phyloP scores from a whole-genome alignment of 92 coral and sea anemone genomes.

The Epizoanthus ramosus region DNA sequence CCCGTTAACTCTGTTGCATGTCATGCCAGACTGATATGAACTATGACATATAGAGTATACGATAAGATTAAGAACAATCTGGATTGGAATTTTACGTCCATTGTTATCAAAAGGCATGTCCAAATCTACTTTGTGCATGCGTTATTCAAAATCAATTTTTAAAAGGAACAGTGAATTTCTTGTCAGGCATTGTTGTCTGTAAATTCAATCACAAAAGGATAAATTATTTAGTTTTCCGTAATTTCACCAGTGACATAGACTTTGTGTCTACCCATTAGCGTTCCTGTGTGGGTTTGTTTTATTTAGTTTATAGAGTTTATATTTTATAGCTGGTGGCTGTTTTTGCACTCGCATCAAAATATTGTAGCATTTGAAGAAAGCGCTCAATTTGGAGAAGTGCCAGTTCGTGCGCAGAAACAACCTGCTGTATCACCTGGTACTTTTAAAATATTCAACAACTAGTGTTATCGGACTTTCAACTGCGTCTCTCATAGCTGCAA shows the following conservation, averaged over 20 bases:
- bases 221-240: neutral
- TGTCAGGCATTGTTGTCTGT: neutral
- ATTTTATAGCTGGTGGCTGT: slow-evolving; percentile 37
- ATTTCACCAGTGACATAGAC: neutral
- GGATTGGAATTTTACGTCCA: too few relatives aligned
- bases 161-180: neutral
- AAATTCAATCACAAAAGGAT: neutral
- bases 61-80: too few relatives aligned
- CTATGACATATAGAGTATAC: too few relatives aligned
- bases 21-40: too few relatives aligned
- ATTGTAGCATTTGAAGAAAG: neutral
- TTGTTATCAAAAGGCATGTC: neutral
- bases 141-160: neutral
- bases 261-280: slow-evolving; percentile 25
- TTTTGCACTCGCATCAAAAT: neutral
- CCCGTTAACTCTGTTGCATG: too few relatives aligned
- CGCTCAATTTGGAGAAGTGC: slow-evolving; percentile 22
- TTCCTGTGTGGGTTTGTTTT: slow-evolving; percentile 10
- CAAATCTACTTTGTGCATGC: neutral
- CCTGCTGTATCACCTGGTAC: slow-evolving; percentile 20
- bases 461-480: neutral
- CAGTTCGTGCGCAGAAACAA: neutral
- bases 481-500: neutral
- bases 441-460: slow-evolving; percentile 16
- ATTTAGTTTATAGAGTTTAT: neutral